Evolutionary conservation across 2,797 vertebrate genomes (phyloP).

Genomic region (Hozukius guyotensis): DNA sequence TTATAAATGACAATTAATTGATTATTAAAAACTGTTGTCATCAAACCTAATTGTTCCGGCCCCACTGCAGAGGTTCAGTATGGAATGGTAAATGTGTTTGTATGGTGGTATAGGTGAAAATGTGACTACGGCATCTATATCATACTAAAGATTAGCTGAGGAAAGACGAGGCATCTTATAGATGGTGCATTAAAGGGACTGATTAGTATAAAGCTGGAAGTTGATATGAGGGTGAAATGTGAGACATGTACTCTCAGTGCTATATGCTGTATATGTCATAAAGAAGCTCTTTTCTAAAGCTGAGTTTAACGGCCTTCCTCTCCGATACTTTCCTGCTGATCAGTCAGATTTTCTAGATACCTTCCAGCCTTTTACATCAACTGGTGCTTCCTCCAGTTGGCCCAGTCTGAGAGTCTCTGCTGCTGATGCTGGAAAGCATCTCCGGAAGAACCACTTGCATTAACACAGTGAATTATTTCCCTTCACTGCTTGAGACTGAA

Average conservation of each 20-base stretch:
- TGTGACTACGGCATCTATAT: not conserved
- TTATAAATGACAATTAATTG: not conserved
- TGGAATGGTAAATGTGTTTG: not conserved
- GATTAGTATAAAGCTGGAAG: not conserved
- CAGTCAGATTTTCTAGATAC: not conserved
- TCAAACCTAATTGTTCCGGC: not conserved
- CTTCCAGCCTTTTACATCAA: constrained; percentile 2
- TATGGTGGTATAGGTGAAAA: not conserved
- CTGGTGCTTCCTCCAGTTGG: constrained; percentile 22
- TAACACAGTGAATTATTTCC: constrained; percentile 41
- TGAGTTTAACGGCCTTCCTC: not conserved
- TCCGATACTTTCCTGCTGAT: not conserved
- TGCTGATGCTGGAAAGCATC: not conserved
- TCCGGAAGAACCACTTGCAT: constrained; percentile 26
- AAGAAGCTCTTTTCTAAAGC: not conserved
- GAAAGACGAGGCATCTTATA: not conserved
- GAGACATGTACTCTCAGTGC: too few species aligned
- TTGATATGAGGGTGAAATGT: not conserved
- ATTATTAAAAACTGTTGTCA: too few species aligned
- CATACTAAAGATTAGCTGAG: not conserved
- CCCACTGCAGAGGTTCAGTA: not conserved
- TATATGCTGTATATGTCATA: too few species aligned
- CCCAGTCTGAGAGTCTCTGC: not conserved
- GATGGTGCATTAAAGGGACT: not conserved
- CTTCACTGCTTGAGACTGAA: not conserved